Percentiles rank a stretch among this genome's conserved stretches.
Conservation (phyloP, 2,888 invertebrate species). For the Rhagonycha lutea region DNA sequence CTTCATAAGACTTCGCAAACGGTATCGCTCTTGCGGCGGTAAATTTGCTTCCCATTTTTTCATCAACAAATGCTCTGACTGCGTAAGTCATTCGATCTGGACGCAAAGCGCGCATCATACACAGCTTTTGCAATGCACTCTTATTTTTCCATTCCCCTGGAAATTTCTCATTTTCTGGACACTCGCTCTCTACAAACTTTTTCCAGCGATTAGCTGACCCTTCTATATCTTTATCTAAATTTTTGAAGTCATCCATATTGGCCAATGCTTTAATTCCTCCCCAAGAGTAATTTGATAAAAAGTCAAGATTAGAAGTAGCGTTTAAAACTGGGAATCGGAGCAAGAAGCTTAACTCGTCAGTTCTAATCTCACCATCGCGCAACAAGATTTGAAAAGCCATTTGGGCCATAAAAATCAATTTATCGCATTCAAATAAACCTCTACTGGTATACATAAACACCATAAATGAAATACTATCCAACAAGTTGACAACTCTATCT, state of each 20-base stretch:
- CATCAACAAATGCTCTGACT: conserved; percentile 84
- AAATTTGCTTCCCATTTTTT: conserved; percentile 83
- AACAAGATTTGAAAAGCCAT: conserved; percentile 71
- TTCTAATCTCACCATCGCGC: conserved; percentile 69
- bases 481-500: conserved; percentile 73
- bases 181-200: conserved; percentile 89
- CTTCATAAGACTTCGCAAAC: conserved; percentile 83
- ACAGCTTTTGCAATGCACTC: conserved; percentile 79
- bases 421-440: conserved; percentile 90
- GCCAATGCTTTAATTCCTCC: conserved; percentile 87
- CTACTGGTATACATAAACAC: conserved; percentile 88
- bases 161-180: conserved; percentile 90
- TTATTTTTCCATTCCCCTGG: conserved; percentile 97
- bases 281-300: conserved; percentile 80
- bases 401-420: conserved; percentile 87
- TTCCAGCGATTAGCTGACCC: conserved; percentile 91
- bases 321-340: conserved; percentile 81
- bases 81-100: conserved; percentile 96
- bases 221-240: conserved; percentile 89
- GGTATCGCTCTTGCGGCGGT: conserved; percentile 78
- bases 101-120: conserved; percentile 89
- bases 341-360: conserved; percentile 82
- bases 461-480: conserved; percentile 85
- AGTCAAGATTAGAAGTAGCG: conserved; percentile 77
- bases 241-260: conserved; percentile 77